These are phyloP conservation scores for Rhinoptilus africanus DNA, from an alignment of 2,113 vertebrate genomes.

Conservation along the genomic window DNA sequence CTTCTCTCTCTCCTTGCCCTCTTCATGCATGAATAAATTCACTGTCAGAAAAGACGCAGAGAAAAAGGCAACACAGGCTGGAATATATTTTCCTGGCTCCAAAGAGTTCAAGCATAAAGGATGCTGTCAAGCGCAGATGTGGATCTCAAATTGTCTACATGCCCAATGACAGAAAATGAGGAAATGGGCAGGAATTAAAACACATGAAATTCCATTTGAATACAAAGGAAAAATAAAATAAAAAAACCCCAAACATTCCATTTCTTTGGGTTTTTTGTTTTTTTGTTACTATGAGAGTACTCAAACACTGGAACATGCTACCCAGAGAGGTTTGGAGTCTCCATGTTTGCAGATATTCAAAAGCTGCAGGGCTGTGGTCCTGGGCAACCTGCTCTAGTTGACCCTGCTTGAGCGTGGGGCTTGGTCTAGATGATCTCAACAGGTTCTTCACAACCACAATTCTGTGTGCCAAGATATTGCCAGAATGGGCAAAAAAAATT, in stretches of 20 bases:
- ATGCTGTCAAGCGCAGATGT: not conserved
- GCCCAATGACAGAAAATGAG: not conserved
- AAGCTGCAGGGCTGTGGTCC: not conserved
- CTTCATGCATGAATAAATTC: not conserved
- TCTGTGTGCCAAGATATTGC: not conserved
- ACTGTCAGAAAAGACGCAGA: not conserved
- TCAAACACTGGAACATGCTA: not conserved
- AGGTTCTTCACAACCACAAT: not conserved
- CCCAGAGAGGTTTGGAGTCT: not conserved
- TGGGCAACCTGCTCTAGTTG: not conserved
- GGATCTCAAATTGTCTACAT: not conserved
- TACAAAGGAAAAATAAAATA: not conserved
- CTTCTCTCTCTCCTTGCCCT: not conserved
- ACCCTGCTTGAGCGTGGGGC: not conserved
- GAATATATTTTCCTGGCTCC: not conserved
- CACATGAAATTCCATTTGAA: not conserved
- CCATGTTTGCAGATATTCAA: not conserved
- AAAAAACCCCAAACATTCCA: accelerated
- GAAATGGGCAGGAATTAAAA: not conserved
- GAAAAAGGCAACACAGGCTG: not conserved
- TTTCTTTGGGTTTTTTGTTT: not conserved
- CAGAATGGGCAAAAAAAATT: not conserved
- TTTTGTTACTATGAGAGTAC: not conserved
- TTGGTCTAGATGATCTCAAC: not conserved
- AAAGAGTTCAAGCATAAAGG: not conserved